phyloP scores from a whole-genome alignment of 2,888 invertebrate genomes.

The Lamellibrachia satsuma region DNA sequence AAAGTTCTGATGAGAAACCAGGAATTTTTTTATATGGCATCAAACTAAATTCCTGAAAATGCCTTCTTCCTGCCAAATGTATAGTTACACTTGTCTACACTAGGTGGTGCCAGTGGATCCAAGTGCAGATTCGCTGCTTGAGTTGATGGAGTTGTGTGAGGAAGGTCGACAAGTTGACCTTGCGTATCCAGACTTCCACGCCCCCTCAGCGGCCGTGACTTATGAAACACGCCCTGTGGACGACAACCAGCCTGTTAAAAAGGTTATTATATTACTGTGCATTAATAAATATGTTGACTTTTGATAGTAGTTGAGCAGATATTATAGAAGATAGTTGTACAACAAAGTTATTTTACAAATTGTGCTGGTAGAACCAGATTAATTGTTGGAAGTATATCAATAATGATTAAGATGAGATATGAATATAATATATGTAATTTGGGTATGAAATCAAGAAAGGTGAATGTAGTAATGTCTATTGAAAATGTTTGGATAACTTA shows the following conservation, averaged over 20 bases:
- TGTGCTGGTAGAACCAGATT: neutral
- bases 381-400: neutral
- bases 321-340: neutral
- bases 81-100: neutral
- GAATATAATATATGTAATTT: neutral
- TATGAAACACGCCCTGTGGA: neutral
- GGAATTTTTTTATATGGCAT: no score
- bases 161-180: slow-evolving; percentile 39
- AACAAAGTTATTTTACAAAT: neutral
- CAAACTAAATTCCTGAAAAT: neutral
- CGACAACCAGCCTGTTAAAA: neutral
- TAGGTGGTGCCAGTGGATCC: slow-evolving; percentile 35
- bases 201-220: neutral
- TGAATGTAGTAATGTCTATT: neutral
- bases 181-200: slow-evolving; percentile 27
- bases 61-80: neutral
- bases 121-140: slow-evolving; percentile 32
- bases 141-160: slow-evolving; percentile 36
- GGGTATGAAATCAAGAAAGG: neutral
- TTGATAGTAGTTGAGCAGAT: neutral
- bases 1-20: no score
- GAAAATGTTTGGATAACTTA: neutral
- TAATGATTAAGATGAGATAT: neutral
- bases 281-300: neutral
- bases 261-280: neutral